Percentiles rank a stretch among this genome's conserved stretches.
Conservation (phyloP, 2,113 vertebrate species). For the Saguinus imperator region DNA sequence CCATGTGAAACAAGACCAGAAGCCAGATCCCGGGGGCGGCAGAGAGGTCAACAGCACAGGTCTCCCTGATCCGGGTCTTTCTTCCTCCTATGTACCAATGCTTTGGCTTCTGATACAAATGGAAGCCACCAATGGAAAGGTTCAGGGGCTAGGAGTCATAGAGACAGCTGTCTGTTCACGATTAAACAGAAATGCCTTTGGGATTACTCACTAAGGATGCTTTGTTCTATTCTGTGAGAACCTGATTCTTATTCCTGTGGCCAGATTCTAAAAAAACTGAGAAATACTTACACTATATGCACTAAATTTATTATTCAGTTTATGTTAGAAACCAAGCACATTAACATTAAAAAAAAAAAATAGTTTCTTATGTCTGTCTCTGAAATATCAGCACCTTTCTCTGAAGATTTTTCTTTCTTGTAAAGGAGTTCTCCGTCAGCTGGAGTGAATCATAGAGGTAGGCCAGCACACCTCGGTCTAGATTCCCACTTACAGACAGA, state of each 20-base stretch:
- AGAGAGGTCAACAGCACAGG: not conserved
- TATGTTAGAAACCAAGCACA: conserved; percentile 14
- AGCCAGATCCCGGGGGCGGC: not conserved
- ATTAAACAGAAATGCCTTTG: not conserved
- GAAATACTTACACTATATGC: not conserved
- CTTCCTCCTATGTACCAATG: not conserved
- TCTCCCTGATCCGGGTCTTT: not conserved
- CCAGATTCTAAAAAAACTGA: not conserved
- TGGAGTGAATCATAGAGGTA: conserved; percentile 93
- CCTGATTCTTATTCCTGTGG: not conserved
- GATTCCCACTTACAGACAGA: conserved; percentile 88
- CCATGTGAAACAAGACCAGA: not conserved
- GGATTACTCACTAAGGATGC: not conserved
- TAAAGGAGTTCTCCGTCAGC: conserved; percentile 84
- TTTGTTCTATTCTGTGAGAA: not conserved
- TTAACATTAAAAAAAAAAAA: not conserved
- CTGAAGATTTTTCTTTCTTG: conserved; percentile 84
- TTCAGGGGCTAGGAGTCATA: not conserved
- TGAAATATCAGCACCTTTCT: conserved; percentile 86
- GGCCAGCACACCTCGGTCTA: conserved; percentile 90
- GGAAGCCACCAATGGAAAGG: not conserved
- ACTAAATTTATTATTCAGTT: not conserved
- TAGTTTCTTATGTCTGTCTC: not conserved
- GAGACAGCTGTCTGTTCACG: not conserved
- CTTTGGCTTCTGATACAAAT: not conserved